phyloP scores from a whole-genome alignment of 1,140 invertebrate species.

The Bombus cullumanus region DNA sequence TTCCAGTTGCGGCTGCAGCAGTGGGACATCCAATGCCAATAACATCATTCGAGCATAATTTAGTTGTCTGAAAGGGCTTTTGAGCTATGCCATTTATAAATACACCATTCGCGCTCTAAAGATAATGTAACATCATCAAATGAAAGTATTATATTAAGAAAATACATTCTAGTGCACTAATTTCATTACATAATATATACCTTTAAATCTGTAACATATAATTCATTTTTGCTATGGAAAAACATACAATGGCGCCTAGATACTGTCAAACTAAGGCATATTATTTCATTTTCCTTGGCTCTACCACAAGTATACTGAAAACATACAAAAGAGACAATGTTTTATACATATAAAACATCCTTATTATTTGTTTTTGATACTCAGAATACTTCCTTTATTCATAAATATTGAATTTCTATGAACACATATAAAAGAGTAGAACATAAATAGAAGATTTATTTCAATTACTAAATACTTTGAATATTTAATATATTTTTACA shows the following conservation, averaged over 20 bases:
- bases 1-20: background rate
- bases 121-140: background rate
- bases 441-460: background rate
- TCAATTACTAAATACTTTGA: background rate
- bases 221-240: conserved; percentile 27
- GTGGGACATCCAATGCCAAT: conserved; percentile 68
- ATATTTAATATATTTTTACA: background rate
- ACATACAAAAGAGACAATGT: background rate
- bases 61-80: conserved; percentile 17
- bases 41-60: conserved; percentile 59
- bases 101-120: conserved; percentile 71
- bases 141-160: background rate
- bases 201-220: conserved; percentile 65
- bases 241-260: conserved; percentile 73
- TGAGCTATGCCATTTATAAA: conserved; percentile 60
- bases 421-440: background rate
- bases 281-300: conserved; percentile 62
- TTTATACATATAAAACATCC: background rate
- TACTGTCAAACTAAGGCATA: conserved; percentile 63
- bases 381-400: background rate
- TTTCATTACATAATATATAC: conserved; percentile 46
- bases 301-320: conserved; percentile 73
- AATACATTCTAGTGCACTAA: background rate
- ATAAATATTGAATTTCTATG: background rate
- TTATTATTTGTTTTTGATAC: background rate